These are phyloP conservation scores for Creontiades dilutus DNA, from an alignment of 2,888 invertebrate species.

Conservation along the genomic window DNA sequence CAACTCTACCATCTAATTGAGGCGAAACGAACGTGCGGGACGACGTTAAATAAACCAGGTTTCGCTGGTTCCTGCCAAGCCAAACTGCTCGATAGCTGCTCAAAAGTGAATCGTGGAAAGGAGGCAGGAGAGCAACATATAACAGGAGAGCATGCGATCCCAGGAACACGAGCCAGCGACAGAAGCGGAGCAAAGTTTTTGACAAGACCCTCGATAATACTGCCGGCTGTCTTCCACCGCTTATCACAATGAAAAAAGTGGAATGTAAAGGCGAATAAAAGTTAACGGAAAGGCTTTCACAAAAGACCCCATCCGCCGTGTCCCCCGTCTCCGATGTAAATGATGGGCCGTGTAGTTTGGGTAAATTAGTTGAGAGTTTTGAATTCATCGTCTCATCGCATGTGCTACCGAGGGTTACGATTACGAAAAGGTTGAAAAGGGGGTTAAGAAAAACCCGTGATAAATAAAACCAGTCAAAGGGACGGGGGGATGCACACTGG, in stretches of 20 bases:
- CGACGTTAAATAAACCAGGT: neutral
- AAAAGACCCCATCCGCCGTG: conserved; percentile 12
- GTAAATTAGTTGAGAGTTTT: conserved; percentile 58
- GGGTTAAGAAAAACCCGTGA: conserved; percentile 20
- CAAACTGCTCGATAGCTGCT: neutral
- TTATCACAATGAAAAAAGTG: conserved; percentile 42
- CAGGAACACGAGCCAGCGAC: neutral
- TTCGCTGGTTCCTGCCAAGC: neutral
- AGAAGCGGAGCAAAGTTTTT: conserved; percentile 19
- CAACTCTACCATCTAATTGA: neutral
- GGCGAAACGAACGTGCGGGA: conserved; percentile 10
- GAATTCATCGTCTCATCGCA: conserved; percentile 56
- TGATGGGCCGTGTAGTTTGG: conserved; percentile 45
- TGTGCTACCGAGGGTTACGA: conserved; percentile 41
- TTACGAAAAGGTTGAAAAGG: neutral
- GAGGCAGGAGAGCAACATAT: neutral
- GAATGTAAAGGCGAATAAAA: conserved; percentile 28
- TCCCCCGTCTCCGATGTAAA: conserved; percentile 30
- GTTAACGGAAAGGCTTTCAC: conserved; percentile 11
- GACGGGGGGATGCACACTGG: conserved; percentile 11
- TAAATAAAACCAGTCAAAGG: conserved; percentile 35
- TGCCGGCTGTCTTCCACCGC: conserved; percentile 16
- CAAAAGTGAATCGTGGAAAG: neutral
- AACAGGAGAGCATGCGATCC: conserved; percentile 17
- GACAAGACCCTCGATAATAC: conserved; percentile 15